These are phyloP conservation scores for Yponomeuta plumbellus DNA, from an alignment of 2,888 invertebrate genomes.

Conservation along the genomic window DNA sequence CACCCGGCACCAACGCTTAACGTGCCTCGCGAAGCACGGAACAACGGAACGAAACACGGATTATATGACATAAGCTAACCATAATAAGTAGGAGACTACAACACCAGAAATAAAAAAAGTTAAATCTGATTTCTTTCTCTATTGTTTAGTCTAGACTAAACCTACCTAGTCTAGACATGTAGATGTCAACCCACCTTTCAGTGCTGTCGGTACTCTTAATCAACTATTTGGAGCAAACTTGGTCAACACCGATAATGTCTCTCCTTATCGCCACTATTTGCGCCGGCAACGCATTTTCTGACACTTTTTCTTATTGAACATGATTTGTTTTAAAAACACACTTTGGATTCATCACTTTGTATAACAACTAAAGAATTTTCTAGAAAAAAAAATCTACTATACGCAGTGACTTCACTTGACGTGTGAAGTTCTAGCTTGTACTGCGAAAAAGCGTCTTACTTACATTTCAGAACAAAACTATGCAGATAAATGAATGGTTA, in stretches of 20 bases:
- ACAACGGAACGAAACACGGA: too few relatives aligned
- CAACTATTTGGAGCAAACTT: slow-evolving; percentile 52
- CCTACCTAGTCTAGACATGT: background rate
- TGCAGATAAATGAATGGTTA: slow-evolving; percentile 53
- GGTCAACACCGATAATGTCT: slow-evolving; percentile 55
- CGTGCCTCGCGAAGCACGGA: too few relatives aligned
- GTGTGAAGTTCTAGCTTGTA: background rate
- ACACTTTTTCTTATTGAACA: slow-evolving; percentile 27
- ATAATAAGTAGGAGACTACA: too few relatives aligned
- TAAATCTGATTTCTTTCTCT: too few relatives aligned
- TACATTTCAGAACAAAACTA: slow-evolving; percentile 43
- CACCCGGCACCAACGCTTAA: too few relatives aligned
- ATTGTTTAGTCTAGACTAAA: too few relatives aligned
- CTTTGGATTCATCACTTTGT: background rate
- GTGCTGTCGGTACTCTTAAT: slow-evolving; percentile 38
- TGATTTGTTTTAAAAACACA: background rate
- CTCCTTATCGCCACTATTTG: slow-evolving; percentile 57
- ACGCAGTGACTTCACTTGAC: background rate
- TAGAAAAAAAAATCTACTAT: too few relatives aligned
- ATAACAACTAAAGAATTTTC: background rate
- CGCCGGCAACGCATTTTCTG: slow-evolving; percentile 60
- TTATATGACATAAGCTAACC: too few relatives aligned
- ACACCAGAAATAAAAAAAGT: too few relatives aligned
- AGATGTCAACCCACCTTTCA: slow-evolving; percentile 41
- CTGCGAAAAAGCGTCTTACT: background rate